Evolutionary conservation across 2,888 invertebrate species (phyloP), one percentile per base, ranked within the genome.

Genomic region (Hirtodrosophila histrioides): DNA sequence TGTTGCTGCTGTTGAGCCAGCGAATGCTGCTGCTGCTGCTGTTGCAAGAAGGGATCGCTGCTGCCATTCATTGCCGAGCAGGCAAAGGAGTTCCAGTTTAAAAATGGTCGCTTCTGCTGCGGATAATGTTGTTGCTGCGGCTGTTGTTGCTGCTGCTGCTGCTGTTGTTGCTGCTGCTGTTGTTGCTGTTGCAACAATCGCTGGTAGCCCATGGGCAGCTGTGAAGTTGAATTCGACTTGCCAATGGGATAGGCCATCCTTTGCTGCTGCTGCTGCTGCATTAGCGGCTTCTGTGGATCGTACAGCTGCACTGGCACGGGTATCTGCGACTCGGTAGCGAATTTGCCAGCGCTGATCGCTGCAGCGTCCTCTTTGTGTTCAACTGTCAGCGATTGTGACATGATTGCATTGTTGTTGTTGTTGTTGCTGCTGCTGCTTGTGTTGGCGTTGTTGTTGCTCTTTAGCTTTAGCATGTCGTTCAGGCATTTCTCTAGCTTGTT

Each of bases 401-500:
- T 71, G 62, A 69, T 46, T 67, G 64, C 65, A 65, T 60, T 74
- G 71, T 63, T 61, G 75, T 33, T 61, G 60, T 35, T 60, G n/a
- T 17, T 17, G 17, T 17, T 17, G 17, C 17, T 17, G 2, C 17
- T 17, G 17, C 17, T 17, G 17, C 17, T 17, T 17, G 17, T 17
- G 17, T 17, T 17, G 17, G 17, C 17, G 69, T 51, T 61, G 60
- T 61, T 83, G 57, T 60, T 78, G 51, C 72, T 84, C 53, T 86
- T 89, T 71, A 90, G 81, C 88, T 90, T 91, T 62, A 90, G 77
- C 87, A 91, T 90, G 72, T 91, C 92, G 74, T 90, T 91, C 23
- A 91, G 75, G 69, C 90, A 89, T 85, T 92, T 91, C 73, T 91
- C 91, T 62, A 90, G 84, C 80, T 91, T 92, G 78, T 91, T 91